phyloP scores from a whole-genome alignment of 2,797 vertebrate species.

The Danio aesculapii region DNA sequence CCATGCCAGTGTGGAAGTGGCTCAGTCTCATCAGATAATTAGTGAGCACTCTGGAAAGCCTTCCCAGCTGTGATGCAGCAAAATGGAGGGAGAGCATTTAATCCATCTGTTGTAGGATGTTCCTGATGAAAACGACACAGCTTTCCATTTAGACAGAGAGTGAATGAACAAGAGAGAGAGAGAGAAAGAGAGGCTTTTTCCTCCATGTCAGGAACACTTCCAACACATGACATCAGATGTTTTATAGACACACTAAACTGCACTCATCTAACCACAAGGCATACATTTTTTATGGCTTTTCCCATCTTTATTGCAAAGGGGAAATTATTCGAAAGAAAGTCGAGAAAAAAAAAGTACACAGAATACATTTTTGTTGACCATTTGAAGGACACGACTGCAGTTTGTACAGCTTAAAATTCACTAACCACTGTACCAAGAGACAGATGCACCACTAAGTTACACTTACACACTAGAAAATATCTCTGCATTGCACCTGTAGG shows the following conservation, averaged over 20 bases:
- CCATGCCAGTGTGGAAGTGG: conserved; percentile 60
- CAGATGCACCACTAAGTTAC: neutral
- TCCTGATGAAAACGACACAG: conserved; percentile 53
- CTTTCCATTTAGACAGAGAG: conserved; percentile 28
- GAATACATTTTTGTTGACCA: neutral
- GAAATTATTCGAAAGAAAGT: neutral
- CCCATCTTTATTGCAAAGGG: conserved; percentile 8
- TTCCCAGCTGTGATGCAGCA: conserved; percentile 20
- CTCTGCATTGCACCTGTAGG: neutral
- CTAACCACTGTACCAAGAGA: neutral
- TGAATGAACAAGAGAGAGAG: neutral
- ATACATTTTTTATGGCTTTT: conserved; percentile 1
- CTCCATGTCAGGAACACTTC: conserved; percentile 37
- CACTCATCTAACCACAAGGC: conserved; percentile 37
- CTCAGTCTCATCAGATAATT: conserved; percentile 64
- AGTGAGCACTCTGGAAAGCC: conserved; percentile 60
- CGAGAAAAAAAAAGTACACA: neutral
- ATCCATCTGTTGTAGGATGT: conserved; percentile 49
- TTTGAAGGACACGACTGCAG: neutral
- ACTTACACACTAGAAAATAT: neutral
- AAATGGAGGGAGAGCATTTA: conserved; percentile 42
- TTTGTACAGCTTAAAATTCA: neutral
- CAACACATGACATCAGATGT: conserved; percentile 35
- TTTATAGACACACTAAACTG: conserved; percentile 44
- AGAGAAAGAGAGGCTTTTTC: conserved; percentile 14